Evolutionary conservation across 2,113 vertebrate species (phyloP).

Genomic region (Pandion haliaetus): DNA sequence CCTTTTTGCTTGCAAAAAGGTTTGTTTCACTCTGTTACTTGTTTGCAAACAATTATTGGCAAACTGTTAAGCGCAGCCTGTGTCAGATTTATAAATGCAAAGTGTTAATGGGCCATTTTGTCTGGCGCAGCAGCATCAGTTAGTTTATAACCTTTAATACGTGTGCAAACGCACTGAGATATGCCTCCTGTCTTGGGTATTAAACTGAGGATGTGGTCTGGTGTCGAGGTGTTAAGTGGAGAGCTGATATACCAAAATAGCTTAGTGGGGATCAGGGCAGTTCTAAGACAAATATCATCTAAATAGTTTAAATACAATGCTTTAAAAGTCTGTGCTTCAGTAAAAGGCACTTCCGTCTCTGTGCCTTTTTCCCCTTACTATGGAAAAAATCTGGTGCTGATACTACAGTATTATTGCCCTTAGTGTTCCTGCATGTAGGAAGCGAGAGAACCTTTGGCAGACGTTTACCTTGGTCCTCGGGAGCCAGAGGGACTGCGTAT

Average conservation of each 20-base stretch:
- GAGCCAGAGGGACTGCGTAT: not conserved
- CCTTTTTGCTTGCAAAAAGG: not conserved
- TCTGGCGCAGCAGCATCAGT: not conserved
- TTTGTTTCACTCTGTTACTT: not conserved
- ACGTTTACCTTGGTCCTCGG: not conserved
- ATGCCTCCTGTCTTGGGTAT: fast-evolving
- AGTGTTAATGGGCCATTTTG: fast-evolving
- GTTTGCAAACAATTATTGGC: not conserved
- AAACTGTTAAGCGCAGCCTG: fast-evolving
- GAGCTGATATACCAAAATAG: not conserved
- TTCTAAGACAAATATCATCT: not conserved
- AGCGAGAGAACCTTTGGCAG: no score
- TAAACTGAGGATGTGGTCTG: not conserved
- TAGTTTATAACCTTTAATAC: not conserved
- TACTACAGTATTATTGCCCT: fast-evolving
- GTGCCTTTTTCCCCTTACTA: fast-evolving
- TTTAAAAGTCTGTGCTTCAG: not conserved
- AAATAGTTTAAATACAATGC: not conserved
- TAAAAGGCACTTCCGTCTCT: not conserved
- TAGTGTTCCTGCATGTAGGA: fast-evolving
- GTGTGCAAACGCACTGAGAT: not conserved
- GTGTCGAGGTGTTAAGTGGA: not conserved
- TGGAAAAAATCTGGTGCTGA: not conserved
- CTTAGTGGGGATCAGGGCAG: not conserved
- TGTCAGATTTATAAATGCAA: not conserved